Conservation (phyloP, 1,140 invertebrate genomes). For the Caerostris darwini region DNA sequence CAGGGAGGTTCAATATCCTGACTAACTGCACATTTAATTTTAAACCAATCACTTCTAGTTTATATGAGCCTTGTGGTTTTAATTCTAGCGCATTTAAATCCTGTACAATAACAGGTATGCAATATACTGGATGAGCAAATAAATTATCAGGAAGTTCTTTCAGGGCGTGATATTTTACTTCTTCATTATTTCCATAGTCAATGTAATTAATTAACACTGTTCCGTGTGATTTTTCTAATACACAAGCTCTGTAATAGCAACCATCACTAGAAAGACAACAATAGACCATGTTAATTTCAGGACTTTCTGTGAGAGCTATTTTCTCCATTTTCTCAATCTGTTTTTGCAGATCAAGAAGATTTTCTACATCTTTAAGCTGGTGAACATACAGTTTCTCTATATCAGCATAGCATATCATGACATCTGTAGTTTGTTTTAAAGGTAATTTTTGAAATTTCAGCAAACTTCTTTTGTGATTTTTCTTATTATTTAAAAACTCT, state of each 20-base stretch:
- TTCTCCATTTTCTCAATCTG: neutral
- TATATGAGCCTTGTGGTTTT: neutral
- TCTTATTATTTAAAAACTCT: neutral
- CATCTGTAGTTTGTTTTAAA: neutral
- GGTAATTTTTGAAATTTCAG: neutral
- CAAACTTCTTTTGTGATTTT: neutral
- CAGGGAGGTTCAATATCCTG: neutral
- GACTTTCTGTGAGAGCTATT: neutral
- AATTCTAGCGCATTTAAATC: neutral
- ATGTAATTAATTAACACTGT: conserved; percentile 26
- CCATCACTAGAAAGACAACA: conserved; percentile 51
- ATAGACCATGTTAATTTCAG: conserved; percentile 10
- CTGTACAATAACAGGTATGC: conserved; percentile 6
- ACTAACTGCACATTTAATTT: neutral
- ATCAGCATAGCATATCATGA: neutral
- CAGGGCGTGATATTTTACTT: neutral
- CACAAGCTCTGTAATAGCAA: conserved; percentile 25
- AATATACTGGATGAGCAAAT: conserved; percentile 19
- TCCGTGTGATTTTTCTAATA: neutral
- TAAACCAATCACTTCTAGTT: neutral
- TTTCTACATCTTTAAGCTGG: neutral
- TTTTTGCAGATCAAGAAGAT: neutral
- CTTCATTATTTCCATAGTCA: conserved; percentile 61
- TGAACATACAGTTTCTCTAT: conserved; percentile 21
- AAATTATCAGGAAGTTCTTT: conserved; percentile 54